Conservation (phyloP, 2,888 invertebrate genomes). For the Nomada flava region DNA sequence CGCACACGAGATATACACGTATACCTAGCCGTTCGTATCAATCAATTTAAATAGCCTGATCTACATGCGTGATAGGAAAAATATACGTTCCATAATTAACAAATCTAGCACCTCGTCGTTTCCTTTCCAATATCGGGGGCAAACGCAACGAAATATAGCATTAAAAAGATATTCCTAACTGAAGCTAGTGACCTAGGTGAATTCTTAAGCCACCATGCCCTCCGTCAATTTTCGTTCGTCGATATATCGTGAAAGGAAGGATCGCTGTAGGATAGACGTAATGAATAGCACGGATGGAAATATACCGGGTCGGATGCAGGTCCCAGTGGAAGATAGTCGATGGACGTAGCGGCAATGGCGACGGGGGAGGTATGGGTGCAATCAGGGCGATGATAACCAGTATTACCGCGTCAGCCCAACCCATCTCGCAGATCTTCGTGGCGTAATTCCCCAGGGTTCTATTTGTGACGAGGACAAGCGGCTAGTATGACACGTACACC, state of each 20-base stretch:
- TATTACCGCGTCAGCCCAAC: slow-evolving; percentile 79
- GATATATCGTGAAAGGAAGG: slow-evolving; percentile 63
- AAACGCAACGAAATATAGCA: not conserved
- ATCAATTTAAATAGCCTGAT: not conserved
- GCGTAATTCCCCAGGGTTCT: slow-evolving; percentile 77
- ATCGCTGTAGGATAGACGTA: slow-evolving; percentile 59
- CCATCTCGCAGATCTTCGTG: slow-evolving; percentile 67
- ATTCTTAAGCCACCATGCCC: slow-evolving; percentile 41
- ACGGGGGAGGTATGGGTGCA: slow-evolving; percentile 70
- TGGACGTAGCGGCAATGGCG: slow-evolving; percentile 52
- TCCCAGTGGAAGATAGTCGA: slow-evolving; percentile 64
- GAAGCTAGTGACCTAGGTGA: not conserved
- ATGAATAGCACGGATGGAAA: slow-evolving; percentile 66
- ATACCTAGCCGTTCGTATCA: not conserved
- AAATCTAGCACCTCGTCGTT: not conserved
- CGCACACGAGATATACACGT: not conserved
- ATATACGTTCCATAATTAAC: not conserved
- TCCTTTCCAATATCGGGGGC: not conserved
- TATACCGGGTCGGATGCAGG: slow-evolving; percentile 61
- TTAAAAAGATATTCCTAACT: not conserved
- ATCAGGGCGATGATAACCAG: slow-evolving; percentile 82
- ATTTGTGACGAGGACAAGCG: slow-evolving; percentile 75
- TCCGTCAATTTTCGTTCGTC: slow-evolving; percentile 64
- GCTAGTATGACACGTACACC: slow-evolving; percentile 60
- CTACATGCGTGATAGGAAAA: not conserved